Conservation (phyloP, 1,140 invertebrate genomes). For the Aphelenchoides besseyi region DNA sequence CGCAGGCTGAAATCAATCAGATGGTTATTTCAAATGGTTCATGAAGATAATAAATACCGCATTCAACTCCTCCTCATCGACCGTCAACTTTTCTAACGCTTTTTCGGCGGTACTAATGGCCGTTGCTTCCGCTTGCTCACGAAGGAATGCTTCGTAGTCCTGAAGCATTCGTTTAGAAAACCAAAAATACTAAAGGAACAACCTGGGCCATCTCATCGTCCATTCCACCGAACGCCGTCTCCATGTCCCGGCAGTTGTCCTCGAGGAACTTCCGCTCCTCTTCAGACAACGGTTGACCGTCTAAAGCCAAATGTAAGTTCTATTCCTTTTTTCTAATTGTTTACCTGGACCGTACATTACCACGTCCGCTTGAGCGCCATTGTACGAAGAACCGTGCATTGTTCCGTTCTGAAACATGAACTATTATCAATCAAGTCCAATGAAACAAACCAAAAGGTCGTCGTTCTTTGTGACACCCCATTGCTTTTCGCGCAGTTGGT, state of each 20-base stretch:
- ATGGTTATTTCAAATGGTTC: no score
- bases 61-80: constrained; percentile 49
- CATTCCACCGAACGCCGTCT: constrained; percentile 19
- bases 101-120: constrained; percentile 44
- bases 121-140: constrained; percentile 35
- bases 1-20: no score
- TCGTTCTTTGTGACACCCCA: constrained; percentile 26
- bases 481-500: constrained; percentile 30
- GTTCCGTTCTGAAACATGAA: constrained; percentile 15
- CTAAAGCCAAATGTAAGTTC: constrained; percentile 28
- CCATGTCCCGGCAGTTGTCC: constrained; percentile 20
- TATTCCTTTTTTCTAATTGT: not conserved
- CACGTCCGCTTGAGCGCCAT: not conserved
- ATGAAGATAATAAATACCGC: no score
- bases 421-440: not conserved
- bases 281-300: constrained; percentile 33
- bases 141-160: constrained; percentile 47
- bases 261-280: constrained; percentile 39
- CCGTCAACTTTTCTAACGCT: constrained; percentile 40
- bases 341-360: constrained; percentile 7
- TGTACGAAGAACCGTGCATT: not conserved
- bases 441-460: constrained; percentile 19
- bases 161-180: constrained; percentile 33
- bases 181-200: not conserved
- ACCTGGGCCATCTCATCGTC: constrained; percentile 13